phyloP scores from a whole-genome alignment of 1,140 invertebrate species.

The Megalonaias nervosa region DNA sequence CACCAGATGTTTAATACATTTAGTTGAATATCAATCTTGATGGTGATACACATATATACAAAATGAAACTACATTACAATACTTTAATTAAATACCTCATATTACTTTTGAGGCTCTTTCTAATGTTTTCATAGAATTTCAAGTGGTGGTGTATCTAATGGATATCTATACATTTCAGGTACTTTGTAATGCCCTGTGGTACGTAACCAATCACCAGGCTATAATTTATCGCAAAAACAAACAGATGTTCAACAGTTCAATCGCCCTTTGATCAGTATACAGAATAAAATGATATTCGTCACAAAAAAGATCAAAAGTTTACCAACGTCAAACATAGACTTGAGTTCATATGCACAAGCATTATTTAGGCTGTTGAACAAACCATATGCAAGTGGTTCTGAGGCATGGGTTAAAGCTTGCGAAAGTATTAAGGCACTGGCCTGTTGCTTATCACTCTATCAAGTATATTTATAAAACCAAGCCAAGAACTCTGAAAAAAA shows the following conservation, averaged over 20 bases:
- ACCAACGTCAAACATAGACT: neutral
- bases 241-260: conserved; percentile 18
- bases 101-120: too few species aligned
- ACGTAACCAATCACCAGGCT: conserved; percentile 28
- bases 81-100: too few species aligned
- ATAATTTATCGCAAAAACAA: conserved; percentile 24
- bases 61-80: too few species aligned
- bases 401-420: conserved; percentile 1
- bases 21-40: too few species aligned
- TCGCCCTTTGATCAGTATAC: conserved; percentile 3
- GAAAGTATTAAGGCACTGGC: conserved; percentile 18
- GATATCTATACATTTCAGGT: conserved; percentile 24
- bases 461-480: conserved; percentile 14
- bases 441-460: conserved; percentile 14
- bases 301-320: conserved; percentile 25
- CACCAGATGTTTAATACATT: too few species aligned
- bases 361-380: conserved; percentile 10
- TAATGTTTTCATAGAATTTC: too few species aligned
- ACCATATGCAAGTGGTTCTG: neutral
- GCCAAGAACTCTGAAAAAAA: neutral
- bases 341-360: conserved; percentile 17
- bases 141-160: neutral
- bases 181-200: conserved; percentile 37
- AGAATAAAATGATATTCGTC: conserved; percentile 22
- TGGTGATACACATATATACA: too few species aligned